A percentile compares a stretch with the other conserved stretches of the same genome.
Evolutionary conservation across 2,888 invertebrate species (phyloP).

Genomic region (Tachina grossa): DNA sequence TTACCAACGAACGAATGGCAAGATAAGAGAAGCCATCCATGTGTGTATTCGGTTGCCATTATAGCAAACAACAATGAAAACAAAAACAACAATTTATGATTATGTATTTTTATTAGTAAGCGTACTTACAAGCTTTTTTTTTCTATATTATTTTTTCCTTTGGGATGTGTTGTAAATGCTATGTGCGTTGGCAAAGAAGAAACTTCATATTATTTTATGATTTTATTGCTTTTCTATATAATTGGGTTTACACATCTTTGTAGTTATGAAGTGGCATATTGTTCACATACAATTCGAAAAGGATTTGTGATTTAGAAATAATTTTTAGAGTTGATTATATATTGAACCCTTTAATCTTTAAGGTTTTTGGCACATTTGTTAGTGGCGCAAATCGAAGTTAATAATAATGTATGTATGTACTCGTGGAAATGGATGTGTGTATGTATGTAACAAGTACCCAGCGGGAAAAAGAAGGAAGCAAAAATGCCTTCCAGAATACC

Average conservation of each 20-base stretch:
- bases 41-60: slow-evolving; percentile 36
- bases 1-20: background rate
- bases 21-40: slow-evolving; percentile 10
- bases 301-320: slow-evolving; percentile 57
- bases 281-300: slow-evolving; percentile 50
- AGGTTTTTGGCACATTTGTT: slow-evolving; percentile 36
- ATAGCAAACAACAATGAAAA: slow-evolving; percentile 36
- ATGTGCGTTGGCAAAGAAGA: slow-evolving; percentile 15
- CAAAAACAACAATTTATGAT: slow-evolving; percentile 52
- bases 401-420: background rate
- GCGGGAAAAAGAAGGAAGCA: background rate
- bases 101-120: slow-evolving; percentile 47
- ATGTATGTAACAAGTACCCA: no score
- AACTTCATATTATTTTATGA: slow-evolving; percentile 51
- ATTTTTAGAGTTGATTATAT: slow-evolving; percentile 55
- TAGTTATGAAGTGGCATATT: slow-evolving; percentile 60
- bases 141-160: slow-evolving; percentile 12
- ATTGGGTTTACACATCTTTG: slow-evolving; percentile 60
- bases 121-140: background rate
- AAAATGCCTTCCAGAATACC: no score
- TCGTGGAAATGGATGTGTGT: no score
- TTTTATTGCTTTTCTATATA: slow-evolving; percentile 64
- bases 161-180: background rate
- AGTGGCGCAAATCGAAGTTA: slow-evolving; percentile 7
- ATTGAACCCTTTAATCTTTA: slow-evolving; percentile 58